Evolutionary conservation across 2,888 invertebrate species (phyloP).

Genomic region (Drosophila neotestacea): DNA sequence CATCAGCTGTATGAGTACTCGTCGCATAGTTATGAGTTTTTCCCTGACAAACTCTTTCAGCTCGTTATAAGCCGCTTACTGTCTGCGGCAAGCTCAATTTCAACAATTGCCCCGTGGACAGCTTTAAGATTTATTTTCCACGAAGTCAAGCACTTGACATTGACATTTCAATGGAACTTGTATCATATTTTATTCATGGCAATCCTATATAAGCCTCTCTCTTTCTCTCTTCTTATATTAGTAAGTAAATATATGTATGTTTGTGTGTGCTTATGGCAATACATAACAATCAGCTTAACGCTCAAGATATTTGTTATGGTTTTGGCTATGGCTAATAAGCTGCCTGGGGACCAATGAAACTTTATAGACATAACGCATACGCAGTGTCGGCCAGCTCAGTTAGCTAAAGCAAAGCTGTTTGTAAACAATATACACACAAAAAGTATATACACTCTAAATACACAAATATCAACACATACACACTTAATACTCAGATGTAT

Average conservation of each 20-base stretch:
- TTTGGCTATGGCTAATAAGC: constrained; percentile 33
- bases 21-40: constrained; percentile 70
- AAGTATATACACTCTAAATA: constrained; percentile 14
- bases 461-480: constrained; percentile 12
- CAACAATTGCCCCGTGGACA: constrained; percentile 50
- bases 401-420: constrained; percentile 15
- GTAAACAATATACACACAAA: constrained; percentile 32
- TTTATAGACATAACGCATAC: constrained; percentile 41
- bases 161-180: constrained; percentile 50
- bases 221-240: background rate
- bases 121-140: constrained; percentile 57
- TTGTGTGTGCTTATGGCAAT: constrained; percentile 4
- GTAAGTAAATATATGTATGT: background rate
- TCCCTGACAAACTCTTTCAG: constrained; percentile 47
- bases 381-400: constrained; percentile 3
- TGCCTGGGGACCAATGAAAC: constrained; percentile 33
- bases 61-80: constrained; percentile 64
- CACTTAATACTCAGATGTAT: constrained; percentile 4
- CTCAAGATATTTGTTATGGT: constrained; percentile 14
- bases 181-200: constrained; percentile 36
- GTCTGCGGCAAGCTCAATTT: constrained; percentile 51
- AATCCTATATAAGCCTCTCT: background rate
- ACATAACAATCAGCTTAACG: constrained; percentile 36
- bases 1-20: constrained; percentile 44
- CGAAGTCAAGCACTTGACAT: constrained; percentile 40